Evolutionary conservation across 2,888 invertebrate genomes (phyloP).

Genomic region (Hedychridium roseum): DNA sequence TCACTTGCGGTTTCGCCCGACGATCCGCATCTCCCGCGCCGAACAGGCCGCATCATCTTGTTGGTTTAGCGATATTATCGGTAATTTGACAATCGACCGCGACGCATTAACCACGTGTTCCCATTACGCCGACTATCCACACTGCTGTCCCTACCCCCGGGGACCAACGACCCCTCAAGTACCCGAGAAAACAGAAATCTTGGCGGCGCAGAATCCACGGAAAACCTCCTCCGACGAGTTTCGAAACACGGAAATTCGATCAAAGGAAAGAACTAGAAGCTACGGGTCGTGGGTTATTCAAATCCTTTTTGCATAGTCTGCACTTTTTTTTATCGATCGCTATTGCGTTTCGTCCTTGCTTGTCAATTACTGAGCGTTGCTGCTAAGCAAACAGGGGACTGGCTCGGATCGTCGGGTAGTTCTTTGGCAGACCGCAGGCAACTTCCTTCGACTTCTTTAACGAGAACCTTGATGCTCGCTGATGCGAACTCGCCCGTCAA

Average conservation of each 20-base stretch:
- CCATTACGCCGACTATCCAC: constrained; percentile 1
- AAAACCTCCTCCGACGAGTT: no score
- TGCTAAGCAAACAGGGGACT: constrained; percentile 37
- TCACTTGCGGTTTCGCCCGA: constrained; percentile 42
- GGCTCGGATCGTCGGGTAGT: constrained; percentile 23
- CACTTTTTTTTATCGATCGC: no score
- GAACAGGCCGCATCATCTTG: constrained; percentile 43
- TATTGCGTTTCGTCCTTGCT: no score
- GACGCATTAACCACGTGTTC: constrained; percentile 41
- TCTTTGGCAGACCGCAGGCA: constrained; percentile 41
- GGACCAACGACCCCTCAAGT: background rate
- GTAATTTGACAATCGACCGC: constrained; percentile 61
- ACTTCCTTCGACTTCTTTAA: constrained; percentile 41
- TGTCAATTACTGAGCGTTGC: no score
- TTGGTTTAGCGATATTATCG: constrained; percentile 63
- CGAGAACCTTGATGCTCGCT: constrained; percentile 45
- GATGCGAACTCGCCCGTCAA: constrained; percentile 45
- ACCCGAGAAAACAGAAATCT: no score
- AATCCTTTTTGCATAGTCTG: no score
- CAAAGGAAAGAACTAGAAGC: no score
- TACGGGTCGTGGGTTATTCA: no score
- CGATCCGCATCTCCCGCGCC: constrained; percentile 11
- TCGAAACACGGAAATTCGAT: no score
- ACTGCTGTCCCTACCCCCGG: background rate
- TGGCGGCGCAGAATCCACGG: no score